Evolutionary conservation across 2,888 invertebrate genomes (phyloP).

Genomic region (Xestia xanthographa): DNA sequence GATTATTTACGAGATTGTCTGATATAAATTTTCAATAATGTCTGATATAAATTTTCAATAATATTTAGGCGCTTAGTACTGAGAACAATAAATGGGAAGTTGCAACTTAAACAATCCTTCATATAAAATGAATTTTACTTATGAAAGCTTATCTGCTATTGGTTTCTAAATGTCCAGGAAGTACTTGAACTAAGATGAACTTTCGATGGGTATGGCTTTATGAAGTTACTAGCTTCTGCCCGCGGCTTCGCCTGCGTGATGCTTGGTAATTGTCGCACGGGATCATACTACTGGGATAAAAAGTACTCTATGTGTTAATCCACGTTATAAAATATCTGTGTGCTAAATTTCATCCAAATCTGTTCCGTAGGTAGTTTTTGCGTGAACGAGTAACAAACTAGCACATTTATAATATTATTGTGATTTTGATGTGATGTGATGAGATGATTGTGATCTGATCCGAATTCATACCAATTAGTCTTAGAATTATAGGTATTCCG

Average conservation of each 20-base stretch:
- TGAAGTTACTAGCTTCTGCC: not conserved
- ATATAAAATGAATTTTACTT: not conserved
- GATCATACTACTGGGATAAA: too few relatives aligned
- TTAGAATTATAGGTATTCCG: not conserved
- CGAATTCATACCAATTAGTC: not conserved
- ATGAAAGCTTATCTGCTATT: not conserved
- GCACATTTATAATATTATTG: too few relatives aligned
- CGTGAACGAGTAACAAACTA: too few relatives aligned
- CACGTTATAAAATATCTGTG: too few relatives aligned
- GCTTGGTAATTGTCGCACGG: too few relatives aligned
- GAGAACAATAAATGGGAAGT: not conserved
- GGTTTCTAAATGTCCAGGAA: not conserved
- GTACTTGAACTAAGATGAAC: not conserved
- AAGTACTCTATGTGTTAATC: too few relatives aligned
- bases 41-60: not conserved
- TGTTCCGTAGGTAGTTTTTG: too few relatives aligned
- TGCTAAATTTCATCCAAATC: too few relatives aligned
- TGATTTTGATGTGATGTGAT: too few relatives aligned
- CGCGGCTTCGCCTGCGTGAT: too few relatives aligned
- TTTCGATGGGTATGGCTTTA: not conserved
- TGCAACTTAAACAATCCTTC: not conserved
- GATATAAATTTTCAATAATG: not conserved
- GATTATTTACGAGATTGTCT: slow-evolving; percentile 20
- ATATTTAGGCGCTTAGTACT: slow-evolving; percentile 8
- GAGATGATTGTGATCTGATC: not conserved